Evolutionary conservation across 2,113 vertebrate species (phyloP).

Genomic region (Vulpes vulpes): DNA sequence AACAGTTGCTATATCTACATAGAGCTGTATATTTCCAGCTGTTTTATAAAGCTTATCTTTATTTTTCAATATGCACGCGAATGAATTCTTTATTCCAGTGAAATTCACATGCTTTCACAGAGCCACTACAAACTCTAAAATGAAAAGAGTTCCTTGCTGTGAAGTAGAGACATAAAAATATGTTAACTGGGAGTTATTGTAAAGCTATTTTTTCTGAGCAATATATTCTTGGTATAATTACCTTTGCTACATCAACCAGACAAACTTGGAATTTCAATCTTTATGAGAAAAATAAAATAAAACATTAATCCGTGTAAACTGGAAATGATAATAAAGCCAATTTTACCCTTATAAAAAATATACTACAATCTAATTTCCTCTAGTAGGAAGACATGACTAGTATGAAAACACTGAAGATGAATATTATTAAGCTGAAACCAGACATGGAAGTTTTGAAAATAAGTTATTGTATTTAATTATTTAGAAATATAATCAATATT

Average conservation of each 20-base stretch:
- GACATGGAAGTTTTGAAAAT: conserved; percentile 28
- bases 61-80: conserved; percentile 23
- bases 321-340: conserved; percentile 53
- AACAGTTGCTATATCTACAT: conserved; percentile 22
- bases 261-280: conserved; percentile 58
- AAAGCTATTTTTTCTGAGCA: conserved; percentile 35
- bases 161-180: conserved; percentile 59
- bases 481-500: conserved; percentile 66
- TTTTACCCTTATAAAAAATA: conserved; percentile 66
- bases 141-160: conserved; percentile 15
- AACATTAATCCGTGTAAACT: conserved; percentile 57
- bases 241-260: conserved; percentile 41
- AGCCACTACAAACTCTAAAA: conserved; percentile 46
- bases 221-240: conserved; percentile 73
- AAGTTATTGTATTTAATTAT: conserved; percentile 66
- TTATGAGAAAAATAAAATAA: conserved; percentile 71
- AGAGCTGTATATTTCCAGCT: not conserved
- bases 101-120: not conserved
- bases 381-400: conserved; percentile 8
- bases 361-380: conserved; percentile 63
- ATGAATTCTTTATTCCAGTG: conserved; percentile 14
- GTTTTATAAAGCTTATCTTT: not conserved
- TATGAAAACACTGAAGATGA: not conserved
- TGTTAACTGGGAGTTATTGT: conserved; percentile 49
- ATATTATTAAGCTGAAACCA: conserved; percentile 64